phyloP scores from a whole-genome alignment of 2,797 vertebrate species.

The Gallinago solitaria region DNA sequence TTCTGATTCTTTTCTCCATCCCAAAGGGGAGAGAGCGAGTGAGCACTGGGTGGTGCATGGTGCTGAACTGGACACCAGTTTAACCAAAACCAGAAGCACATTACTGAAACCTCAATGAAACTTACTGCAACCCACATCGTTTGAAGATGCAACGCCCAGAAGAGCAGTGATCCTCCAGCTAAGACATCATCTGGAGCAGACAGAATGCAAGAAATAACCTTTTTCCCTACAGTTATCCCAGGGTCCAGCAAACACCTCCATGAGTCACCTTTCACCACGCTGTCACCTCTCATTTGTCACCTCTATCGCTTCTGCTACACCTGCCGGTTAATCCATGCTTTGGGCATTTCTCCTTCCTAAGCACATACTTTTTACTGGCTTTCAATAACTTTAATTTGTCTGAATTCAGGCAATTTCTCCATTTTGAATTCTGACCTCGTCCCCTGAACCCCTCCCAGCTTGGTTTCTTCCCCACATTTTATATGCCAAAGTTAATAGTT shows the following conservation, averaged over 20 bases:
- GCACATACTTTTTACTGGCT: not conserved
- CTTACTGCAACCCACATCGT: not conserved
- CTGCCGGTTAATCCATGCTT: not conserved
- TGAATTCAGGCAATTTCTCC: not conserved
- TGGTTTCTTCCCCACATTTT: not conserved
- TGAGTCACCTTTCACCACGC: accelerated
- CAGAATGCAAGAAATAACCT: not conserved
- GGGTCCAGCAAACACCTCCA: not conserved
- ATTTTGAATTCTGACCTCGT: not conserved
- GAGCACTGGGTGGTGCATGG: accelerated
- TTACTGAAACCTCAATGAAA: not conserved
- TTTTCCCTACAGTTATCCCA: not conserved
- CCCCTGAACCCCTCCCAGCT: not conserved
- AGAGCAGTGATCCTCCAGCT: not conserved
- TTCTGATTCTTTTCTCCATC: not conserved
- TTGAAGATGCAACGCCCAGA: not conserved
- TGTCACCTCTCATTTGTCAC: not conserved
- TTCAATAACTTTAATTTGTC: not conserved
- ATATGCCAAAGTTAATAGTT: not conserved
- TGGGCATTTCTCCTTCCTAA: not conserved
- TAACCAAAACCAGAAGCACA: not conserved
- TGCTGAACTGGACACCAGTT: not conserved
- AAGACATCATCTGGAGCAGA: not conserved
- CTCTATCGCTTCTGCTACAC: not conserved
- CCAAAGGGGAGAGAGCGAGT: accelerated